Base-by-base conservation (phyloP, 2,113 vertebrate genomes). In the Capreolus pygargus region DNA sequence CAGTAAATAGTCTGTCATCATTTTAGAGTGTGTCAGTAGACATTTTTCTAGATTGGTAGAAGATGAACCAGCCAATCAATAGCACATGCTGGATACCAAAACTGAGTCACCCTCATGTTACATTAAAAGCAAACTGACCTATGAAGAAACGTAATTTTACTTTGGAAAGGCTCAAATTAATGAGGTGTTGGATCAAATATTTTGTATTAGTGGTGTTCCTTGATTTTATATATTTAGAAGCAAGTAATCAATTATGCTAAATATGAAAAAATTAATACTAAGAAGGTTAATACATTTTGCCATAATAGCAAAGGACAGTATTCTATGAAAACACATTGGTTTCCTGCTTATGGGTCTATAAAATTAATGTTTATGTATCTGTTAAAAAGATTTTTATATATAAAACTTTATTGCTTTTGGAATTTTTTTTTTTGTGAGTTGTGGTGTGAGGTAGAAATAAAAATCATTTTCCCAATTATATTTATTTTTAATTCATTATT, bases 111-210 rank as follows among this genome's bases (percentile, higher is more conserved):
- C 2, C 14, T 7, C 11, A 11, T 86, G 11, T 83, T 83, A 87
- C 36, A 85, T 95, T 90, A 92, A 87, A 97, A 96, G 88, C 61
- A 94, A 93, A 93, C 61, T 86, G 36, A 90, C 45, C 27, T 94
- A 30, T 78, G 39, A 74, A 86, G 64, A 79, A 45, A 70, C 11
- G 11, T 8, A 47, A 82, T 86, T 97, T 78, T 64, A 89, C 28
- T 84, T 95, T 85, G 8, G 60, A 78, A 57, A 81, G 67, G 11
- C 15, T 88, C 86, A 88, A 88, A 88, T 96, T 79, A 78, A 78
- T 76, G 82, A 81, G 55, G 28, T 25, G 23, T 1, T 64, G 78
- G 28, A 7, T 76, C 54, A 94, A 82, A 3, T 95, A 50, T 96
- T 95, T 93, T 82, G 3, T 91, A 79, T 97, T 97, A 95, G 36